Evolutionary conservation across 2,113 vertebrate species (phyloP).

Genomic region (Macrotis lagotis): DNA sequence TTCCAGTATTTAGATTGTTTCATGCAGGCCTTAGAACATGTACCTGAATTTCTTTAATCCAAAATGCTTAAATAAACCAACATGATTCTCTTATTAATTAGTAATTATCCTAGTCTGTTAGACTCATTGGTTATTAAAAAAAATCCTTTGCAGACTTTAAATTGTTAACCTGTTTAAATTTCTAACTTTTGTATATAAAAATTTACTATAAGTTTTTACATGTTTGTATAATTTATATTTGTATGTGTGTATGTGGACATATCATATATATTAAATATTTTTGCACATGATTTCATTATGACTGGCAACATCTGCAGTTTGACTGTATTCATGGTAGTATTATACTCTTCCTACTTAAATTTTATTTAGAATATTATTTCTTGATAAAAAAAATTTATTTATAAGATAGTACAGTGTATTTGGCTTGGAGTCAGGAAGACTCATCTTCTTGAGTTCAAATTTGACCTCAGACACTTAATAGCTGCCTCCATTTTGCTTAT

Average conservation of each 20-base stretch:
- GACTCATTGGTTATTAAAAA: background rate
- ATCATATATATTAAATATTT: no score
- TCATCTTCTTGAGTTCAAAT: no score
- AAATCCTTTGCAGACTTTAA: background rate
- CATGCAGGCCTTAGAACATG: background rate
- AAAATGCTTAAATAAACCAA: background rate
- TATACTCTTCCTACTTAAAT: background rate
- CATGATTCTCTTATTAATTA: background rate
- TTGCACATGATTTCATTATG: background rate
- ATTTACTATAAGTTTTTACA: background rate
- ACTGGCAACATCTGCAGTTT: no score
- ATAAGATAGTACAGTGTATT: no score
- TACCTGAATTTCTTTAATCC: background rate
- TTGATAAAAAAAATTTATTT: no score
- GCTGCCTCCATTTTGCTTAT: no score
- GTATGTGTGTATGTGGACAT: no score
- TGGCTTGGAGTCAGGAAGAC: no score
- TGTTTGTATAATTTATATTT: background rate
- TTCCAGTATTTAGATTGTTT: background rate
- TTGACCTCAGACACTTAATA: no score
- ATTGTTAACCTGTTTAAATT: background rate
- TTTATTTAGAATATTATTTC: background rate
- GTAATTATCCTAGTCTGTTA: background rate
- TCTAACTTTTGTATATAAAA: background rate
- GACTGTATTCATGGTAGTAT: background rate